phyloP scores from a whole-genome alignment of 2,113 vertebrate genomes.

The Microtus ochrogaster region DNA sequence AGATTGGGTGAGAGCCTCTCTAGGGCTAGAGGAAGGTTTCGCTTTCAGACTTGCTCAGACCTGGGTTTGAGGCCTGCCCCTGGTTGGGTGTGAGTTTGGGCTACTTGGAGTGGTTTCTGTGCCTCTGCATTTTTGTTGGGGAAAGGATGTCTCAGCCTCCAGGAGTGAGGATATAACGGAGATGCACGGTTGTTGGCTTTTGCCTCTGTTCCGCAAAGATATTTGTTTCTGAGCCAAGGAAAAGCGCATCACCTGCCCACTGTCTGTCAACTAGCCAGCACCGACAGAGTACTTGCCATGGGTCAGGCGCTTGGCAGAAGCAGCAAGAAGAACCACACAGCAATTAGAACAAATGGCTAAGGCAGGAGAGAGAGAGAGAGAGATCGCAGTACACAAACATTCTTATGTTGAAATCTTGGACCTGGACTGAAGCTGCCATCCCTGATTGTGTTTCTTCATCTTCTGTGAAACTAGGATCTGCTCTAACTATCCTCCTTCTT shows the following conservation, averaged over 20 bases:
- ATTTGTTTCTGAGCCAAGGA: neutral
- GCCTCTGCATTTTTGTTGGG: neutral
- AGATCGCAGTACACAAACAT: accelerated
- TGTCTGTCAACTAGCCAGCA: neutral
- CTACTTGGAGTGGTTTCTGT: accelerated
- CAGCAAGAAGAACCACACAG: neutral
- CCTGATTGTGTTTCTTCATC: neutral
- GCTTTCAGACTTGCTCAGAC: neutral
- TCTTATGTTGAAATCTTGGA: neutral
- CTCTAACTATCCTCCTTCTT: neutral
- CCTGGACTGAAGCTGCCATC: neutral
- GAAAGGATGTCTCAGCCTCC: neutral
- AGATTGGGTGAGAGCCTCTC: neutral
- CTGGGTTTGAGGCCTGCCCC: neutral
- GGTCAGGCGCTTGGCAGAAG: neutral
- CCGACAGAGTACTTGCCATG: neutral
- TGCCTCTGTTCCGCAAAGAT: neutral
- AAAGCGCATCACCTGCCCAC: neutral
- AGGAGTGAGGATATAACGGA: accelerated
- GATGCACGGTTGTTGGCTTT: neutral
- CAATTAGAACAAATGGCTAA: accelerated
- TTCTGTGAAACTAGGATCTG: neutral
- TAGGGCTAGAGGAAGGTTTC: neutral
- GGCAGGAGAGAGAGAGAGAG: neutral
- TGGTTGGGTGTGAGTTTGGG: neutral